These are phyloP conservation scores for Nannospalax galili DNA, from an alignment of 2,113 vertebrate genomes.

Conservation along the genomic window DNA sequence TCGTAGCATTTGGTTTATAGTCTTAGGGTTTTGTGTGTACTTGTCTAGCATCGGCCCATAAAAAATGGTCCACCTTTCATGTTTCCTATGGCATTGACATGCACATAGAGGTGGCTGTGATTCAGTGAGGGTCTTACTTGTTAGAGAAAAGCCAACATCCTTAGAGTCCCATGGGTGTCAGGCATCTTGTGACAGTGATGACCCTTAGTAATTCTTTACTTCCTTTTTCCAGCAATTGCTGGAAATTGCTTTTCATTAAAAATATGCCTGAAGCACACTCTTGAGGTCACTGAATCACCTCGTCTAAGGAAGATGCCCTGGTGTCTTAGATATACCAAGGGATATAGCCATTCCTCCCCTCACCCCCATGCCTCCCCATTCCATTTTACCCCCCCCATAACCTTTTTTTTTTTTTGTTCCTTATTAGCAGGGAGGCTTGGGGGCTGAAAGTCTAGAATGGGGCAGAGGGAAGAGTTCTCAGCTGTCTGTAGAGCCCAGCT, in stretches of 20 bases:
- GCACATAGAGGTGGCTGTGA: accelerated
- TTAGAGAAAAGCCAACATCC: neutral
- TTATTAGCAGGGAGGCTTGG: neutral
- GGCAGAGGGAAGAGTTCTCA: neutral
- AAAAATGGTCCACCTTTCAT: neutral
- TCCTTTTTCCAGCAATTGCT: conserved; percentile 13
- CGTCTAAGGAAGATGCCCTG: neutral
- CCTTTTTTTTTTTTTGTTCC: no score
- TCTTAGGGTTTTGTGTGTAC: neutral
- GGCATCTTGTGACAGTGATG: neutral
- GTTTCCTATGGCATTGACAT: neutral
- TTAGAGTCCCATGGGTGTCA: neutral
- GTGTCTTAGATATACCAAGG: neutral
- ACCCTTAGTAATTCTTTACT: neutral
- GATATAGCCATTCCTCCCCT: neutral
- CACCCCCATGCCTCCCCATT: neutral
- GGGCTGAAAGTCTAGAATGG: neutral
- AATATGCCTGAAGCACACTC: neutral
- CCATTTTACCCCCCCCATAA: neutral
- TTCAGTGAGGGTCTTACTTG: neutral
- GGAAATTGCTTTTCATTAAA: conserved; percentile 28
- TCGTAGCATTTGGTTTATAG: neutral
- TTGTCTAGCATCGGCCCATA: neutral
- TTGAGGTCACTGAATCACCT: conserved; percentile 49
- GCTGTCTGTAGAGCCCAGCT: neutral